Conservation (phyloP, 2,797 vertebrate species). For the Alca torda region DNA sequence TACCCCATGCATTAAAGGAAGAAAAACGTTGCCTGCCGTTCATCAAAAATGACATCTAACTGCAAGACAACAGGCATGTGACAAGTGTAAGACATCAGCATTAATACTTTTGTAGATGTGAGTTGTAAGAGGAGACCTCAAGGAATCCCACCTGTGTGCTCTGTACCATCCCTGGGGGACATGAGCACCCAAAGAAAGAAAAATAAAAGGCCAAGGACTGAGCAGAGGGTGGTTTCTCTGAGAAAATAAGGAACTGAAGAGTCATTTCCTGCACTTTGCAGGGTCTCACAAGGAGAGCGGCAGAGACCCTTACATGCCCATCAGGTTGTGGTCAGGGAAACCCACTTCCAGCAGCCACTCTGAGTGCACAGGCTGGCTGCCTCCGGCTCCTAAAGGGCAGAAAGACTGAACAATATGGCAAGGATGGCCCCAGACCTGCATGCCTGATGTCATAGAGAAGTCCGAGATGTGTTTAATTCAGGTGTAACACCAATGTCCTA, state of each 20-base stretch:
- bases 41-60: neutral
- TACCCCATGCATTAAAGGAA: neutral
- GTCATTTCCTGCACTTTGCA: neutral
- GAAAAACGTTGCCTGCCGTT: accelerated
- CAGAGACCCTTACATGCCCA: neutral
- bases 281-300: neutral
- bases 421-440: neutral
- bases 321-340: neutral
- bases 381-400: neutral
- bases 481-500: neutral
- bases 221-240: neutral
- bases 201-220: neutral
- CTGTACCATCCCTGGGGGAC: neutral
- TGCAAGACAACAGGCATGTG: neutral
- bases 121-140: neutral
- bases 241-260: neutral
- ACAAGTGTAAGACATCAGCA: neutral
- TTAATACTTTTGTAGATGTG: neutral
- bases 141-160: neutral
- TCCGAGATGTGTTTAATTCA: neutral
- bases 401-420: neutral
- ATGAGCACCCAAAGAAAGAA: neutral
- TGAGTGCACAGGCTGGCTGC: neutral
- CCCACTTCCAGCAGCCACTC: neutral
- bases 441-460: neutral